Percentiles rank a stretch among this genome's conserved stretches.
These are phyloP conservation scores for Eueides isabella DNA, from an alignment of 1,140 invertebrate genomes.

Conservation along the genomic window DNA sequence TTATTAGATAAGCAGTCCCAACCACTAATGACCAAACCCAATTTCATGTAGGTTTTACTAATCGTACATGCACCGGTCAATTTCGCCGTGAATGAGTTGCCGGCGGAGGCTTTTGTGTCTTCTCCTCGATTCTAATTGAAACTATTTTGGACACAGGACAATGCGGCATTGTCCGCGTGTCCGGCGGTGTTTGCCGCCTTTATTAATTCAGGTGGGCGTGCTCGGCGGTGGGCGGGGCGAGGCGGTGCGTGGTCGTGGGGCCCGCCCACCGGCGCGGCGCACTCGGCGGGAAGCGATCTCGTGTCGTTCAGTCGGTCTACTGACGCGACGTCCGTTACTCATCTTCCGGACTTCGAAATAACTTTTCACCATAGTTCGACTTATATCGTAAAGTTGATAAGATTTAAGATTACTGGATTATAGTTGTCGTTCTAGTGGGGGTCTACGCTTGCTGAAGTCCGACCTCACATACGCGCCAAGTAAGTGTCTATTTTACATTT, in stretches of 20 bases:
- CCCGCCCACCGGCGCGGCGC: slow-evolving; percentile 66
- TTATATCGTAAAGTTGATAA: slow-evolving; percentile 33
- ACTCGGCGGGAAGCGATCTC: slow-evolving; percentile 46
- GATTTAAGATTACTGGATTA: slow-evolving; percentile 23
- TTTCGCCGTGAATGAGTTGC: slow-evolving; percentile 68
- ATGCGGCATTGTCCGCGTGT: slow-evolving; percentile 80
- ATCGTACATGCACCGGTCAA: slow-evolving; percentile 71
- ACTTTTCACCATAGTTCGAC: slow-evolving; percentile 54
- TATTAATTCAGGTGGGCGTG: slow-evolving; percentile 80
- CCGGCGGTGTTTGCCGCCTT: slow-evolving; percentile 78
- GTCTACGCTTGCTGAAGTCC: slow-evolving; percentile 41
- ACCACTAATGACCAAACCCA: slow-evolving; percentile 32
- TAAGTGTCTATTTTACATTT: slow-evolving; percentile 48
- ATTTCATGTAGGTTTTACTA: slow-evolving; percentile 35
- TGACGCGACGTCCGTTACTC: slow-evolving; percentile 70
- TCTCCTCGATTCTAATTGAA: slow-evolving; percentile 79
- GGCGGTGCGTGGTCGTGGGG: slow-evolving; percentile 48
- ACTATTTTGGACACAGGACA: slow-evolving; percentile 80
- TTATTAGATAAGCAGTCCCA: slow-evolving; percentile 15
- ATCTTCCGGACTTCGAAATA: slow-evolving; percentile 47
- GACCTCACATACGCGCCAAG: slow-evolving; percentile 71
- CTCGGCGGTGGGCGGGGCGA: slow-evolving; percentile 57
- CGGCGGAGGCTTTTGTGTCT: slow-evolving; percentile 68
- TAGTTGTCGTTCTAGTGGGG: slow-evolving; percentile 26
- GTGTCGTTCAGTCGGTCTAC: slow-evolving; percentile 66